Evolutionary conservation across 2,797 vertebrate species (phyloP), one percentile per base, ranked within the genome.

Genomic region (Mastacembelus armatus): DNA sequence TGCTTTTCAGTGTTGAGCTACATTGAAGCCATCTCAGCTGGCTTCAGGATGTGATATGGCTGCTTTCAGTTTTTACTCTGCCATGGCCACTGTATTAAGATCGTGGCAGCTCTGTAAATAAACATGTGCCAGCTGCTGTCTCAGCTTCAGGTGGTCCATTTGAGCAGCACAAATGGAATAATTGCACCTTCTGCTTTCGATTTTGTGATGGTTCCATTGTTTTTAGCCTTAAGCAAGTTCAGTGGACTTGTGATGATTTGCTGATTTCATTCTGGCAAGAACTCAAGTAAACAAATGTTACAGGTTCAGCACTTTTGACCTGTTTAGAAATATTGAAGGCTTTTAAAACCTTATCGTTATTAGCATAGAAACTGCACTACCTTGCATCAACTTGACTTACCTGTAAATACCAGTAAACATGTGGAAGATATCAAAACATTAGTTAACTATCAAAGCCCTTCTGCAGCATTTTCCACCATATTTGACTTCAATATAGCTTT

Each of bases 71-170:
- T 48, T 49, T 40, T 60, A 49, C 48, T 62, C 62, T 76, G 71
- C 83, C 71, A 54, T 77, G 62, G 71, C 67, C 79, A 55, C 70
- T 82, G 59, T 75, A 38, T 61, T 65, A 74, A 62, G 59, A 84
- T 70, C 36, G 61, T 67, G 55, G 71, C 66, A 58, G 71, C 38
- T 44, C 72, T 77, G 70, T 29, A 77, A 80, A 87, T 61, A 61
- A 86, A 86, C 62, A 79, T 62, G 55, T 64, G 65, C 80, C 91
- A 91, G 88, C 91, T 91, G 91, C 71, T 85, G 79, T 65, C 65
- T 78, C 36, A 44, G 77, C 83, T 90, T 81, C 88, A 91, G 91
- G 89, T 91, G 91, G 87, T 86, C 81, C 24, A 47, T 78, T 74
- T 77, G 81, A 78, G 77, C 81, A 73, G 78, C 81, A 72, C 78